Conservation (phyloP, 2,888 invertebrate genomes). For the Leucophenga montana region DNA sequence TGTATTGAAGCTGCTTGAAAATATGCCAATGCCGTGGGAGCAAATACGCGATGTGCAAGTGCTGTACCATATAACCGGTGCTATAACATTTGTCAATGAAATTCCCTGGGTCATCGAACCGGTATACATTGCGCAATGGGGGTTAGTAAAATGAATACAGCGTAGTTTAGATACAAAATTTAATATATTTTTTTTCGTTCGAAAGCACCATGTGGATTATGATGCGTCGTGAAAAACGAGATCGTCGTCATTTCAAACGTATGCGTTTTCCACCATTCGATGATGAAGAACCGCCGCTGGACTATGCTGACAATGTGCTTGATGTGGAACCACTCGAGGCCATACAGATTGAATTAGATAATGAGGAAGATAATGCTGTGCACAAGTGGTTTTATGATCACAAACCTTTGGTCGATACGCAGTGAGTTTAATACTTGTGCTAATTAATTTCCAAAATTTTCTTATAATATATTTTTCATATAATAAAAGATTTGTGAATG, state of each 20-base stretch:
- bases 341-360: slow-evolving; percentile 97
- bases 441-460: background rate
- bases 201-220: slow-evolving; percentile 99
- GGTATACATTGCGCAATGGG: slow-evolving; percentile 99
- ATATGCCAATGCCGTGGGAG: slow-evolving; percentile 99
- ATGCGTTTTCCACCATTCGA: slow-evolving; percentile 99
- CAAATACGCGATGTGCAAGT: slow-evolving; percentile 99
- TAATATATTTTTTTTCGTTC: background rate
- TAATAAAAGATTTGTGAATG: slow-evolving; percentile 86
- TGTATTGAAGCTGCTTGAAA: slow-evolving; percentile 97
- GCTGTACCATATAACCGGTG: slow-evolving; percentile 98
- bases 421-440: slow-evolving; percentile 74
- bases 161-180: background rate
- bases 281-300: slow-evolving; percentile 99
- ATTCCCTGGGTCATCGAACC: slow-evolving; percentile 99
- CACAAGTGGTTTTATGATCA: slow-evolving; percentile 99
- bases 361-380: slow-evolving; percentile 93
- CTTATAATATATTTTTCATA: slow-evolving; percentile 20
- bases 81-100: slow-evolving; percentile 99
- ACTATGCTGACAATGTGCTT: slow-evolving; percentile 98
- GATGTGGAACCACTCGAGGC: slow-evolving; percentile 99
- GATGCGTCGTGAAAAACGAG: slow-evolving; percentile 99
- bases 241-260: slow-evolving; percentile 97
- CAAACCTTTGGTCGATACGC: slow-evolving; percentile 93
- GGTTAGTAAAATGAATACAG: slow-evolving; percentile 75